Conservation (phyloP, 2,797 vertebrate species). For the Chiroxiphia lanceolata region DNA sequence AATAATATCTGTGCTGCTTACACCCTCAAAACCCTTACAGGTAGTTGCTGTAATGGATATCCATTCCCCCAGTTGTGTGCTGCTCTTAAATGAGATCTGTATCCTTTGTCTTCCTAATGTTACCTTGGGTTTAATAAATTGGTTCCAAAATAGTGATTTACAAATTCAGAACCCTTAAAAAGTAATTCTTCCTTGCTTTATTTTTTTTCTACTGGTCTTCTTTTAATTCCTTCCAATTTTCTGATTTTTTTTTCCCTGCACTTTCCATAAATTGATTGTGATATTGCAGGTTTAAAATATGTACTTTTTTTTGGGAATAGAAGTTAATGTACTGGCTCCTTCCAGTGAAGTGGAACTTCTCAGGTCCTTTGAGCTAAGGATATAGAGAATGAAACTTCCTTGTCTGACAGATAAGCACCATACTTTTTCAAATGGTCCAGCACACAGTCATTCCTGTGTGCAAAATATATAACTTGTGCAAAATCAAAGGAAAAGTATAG, state of each 20-base stretch:
- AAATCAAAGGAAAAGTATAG: conserved; percentile 49
- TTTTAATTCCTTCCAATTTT: neutral
- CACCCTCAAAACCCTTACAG: neutral
- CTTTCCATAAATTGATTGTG: neutral
- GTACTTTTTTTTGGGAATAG: neutral
- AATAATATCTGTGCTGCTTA: neutral
- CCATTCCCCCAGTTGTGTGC: neutral
- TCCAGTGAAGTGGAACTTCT: neutral
- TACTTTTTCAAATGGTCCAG: neutral
- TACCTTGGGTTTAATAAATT: neutral
- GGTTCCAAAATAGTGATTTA: neutral
- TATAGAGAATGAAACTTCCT: neutral
- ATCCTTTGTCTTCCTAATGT: neutral
- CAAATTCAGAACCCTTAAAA: neutral
- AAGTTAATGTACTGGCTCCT: neutral
- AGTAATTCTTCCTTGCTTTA: neutral
- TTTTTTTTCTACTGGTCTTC: neutral
- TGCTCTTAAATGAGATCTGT: neutral
- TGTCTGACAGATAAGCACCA: neutral
- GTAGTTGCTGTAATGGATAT: neutral
- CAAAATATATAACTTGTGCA: neutral
- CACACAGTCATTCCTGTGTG: neutral
- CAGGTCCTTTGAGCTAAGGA: neutral
- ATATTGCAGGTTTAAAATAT: neutral
- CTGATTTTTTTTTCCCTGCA: fast-evolving